Conservation (phyloP, 2,888 invertebrate genomes). For the Drosophila nr. fundita region DNA sequence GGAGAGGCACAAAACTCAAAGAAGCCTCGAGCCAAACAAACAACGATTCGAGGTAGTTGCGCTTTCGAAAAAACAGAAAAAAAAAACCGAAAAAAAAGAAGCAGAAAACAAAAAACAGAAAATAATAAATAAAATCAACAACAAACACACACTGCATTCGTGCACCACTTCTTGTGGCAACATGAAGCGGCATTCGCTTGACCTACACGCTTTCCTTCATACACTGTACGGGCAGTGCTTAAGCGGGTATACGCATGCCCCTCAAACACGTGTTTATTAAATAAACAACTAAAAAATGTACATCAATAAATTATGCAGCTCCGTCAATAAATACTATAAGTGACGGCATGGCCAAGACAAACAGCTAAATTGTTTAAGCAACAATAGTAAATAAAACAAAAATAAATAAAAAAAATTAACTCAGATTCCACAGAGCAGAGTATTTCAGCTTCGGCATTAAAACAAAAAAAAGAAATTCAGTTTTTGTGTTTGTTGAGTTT, state of each 20-base stretch:
- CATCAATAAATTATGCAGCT: neutral
- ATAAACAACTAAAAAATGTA: too few species aligned
- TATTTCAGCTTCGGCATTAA: neutral
- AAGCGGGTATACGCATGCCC: neutral
- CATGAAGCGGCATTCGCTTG: slow-evolving; percentile 40
- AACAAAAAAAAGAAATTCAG: neutral
- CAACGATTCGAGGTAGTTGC: slow-evolving; percentile 17
- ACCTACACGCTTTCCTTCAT: slow-evolving; percentile 38
- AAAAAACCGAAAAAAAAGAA: slow-evolving; percentile 17
- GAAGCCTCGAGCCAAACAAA: neutral
- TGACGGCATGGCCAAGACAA: neutral
- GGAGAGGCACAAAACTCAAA: neutral
- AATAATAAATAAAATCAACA: slow-evolving; percentile 1
- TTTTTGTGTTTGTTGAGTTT: neutral
- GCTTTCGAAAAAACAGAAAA: slow-evolving; percentile 15
- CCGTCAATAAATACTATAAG: rapidly evolving
- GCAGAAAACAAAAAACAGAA: slow-evolving; percentile 3
- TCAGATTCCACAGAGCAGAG: neutral
- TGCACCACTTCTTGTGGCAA: slow-evolving; percentile 31
- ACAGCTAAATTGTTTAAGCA: neutral
- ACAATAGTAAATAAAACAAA: neutral
- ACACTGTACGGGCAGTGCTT: neutral
- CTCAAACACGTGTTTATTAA: neutral
- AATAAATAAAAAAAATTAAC: neutral
- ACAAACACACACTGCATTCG: slow-evolving; percentile 1